Base-by-base conservation (phyloP, 1,140 invertebrate genomes). In the Drosophila sucinea region DNA sequence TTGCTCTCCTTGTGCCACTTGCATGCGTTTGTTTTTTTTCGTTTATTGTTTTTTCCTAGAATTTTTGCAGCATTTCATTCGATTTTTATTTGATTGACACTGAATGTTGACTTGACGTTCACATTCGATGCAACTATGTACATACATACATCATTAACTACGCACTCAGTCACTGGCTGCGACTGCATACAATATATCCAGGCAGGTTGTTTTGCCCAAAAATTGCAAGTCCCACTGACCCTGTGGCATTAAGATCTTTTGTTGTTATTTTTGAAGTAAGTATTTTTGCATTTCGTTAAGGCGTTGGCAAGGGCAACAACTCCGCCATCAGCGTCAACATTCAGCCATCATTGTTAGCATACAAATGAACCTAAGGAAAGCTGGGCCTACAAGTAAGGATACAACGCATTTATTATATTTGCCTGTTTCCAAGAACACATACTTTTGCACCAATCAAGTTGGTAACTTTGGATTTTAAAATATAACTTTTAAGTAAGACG, bases 151-250 rank as follows among this genome's bases (percentile, higher is more conserved):
- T 27, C 58, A 60, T 4, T 17, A 35, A 58, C 55, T 17, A 32
- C 55, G 58, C 77, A 73, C 62, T 56, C 41, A 60, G 17, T 30
- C 58, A 47, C 38, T 71, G 32, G 41, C 55, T 68, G 54, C 41
- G 27, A 47, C 33, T 41, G 17, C 17, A 17, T 17, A 17, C 17
- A 17, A 17, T 17, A 38, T 25, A 62, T 32, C 56, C 77, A 86
- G 77, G 67, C 68, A 77, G 83, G 79, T 79, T 69, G 83, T 83
- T 83, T 79, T 86, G 79, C 64, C 82, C 84, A 86, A 87, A 81
- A 87, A 29, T 35, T n/a, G 60, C 60, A 33, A 54, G 60, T 56
- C 62, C 67, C 67, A 77, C 73, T 77, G 74, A 77, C 74, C 74
- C 74, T 77, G 74, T 77, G 73, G 56, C 67, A 77, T 61, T 70